Conservation (phyloP, 2,113 vertebrate species). For the Onychostoma macrolepis region DNA sequence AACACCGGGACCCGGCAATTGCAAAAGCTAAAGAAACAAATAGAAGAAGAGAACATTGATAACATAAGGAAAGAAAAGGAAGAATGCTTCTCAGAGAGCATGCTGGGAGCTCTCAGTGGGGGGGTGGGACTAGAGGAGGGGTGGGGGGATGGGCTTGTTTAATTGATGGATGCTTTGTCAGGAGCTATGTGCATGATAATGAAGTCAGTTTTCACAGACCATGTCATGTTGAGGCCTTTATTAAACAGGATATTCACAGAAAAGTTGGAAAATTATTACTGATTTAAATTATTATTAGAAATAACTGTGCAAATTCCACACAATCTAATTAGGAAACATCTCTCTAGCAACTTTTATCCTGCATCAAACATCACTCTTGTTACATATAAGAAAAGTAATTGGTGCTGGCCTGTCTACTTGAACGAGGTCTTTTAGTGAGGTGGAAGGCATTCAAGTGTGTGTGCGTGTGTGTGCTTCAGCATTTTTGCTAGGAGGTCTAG, state of each 20-base stretch:
- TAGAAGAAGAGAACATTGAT: constrained; percentile 39
- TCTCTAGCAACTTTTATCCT: background rate
- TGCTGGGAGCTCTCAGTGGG: constrained; percentile 45
- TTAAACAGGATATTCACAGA: constrained; percentile 12
- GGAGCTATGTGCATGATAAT: constrained; percentile 27
- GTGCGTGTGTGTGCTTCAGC: background rate
- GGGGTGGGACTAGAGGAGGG: constrained; percentile 23
- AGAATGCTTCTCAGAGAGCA: constrained; percentile 44
- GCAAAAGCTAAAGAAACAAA: constrained; percentile 37
- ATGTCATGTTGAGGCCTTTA: constrained; percentile 11
- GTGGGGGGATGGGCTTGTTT: constrained; percentile 29
- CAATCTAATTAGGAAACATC: background rate
- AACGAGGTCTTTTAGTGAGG: background rate
- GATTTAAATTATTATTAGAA: background rate
- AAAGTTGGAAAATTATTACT: background rate
- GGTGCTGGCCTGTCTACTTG: background rate
- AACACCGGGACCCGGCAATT: background rate
- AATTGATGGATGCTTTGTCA: constrained; percentile 45
- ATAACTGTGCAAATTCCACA: background rate
- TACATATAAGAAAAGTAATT: constrained; percentile 4
- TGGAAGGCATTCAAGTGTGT: background rate
- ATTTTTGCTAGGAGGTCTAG: constrained; percentile 14
- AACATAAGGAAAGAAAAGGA: constrained; percentile 36
- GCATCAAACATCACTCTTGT: background rate
- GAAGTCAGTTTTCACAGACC: constrained; percentile 30